A percentile compares a stretch with the other conserved stretches of the same genome.
Evolutionary conservation across 92 coral and sea anemone genomes (phyloP).

Genomic region (Micromussa lordhowensis): DNA sequence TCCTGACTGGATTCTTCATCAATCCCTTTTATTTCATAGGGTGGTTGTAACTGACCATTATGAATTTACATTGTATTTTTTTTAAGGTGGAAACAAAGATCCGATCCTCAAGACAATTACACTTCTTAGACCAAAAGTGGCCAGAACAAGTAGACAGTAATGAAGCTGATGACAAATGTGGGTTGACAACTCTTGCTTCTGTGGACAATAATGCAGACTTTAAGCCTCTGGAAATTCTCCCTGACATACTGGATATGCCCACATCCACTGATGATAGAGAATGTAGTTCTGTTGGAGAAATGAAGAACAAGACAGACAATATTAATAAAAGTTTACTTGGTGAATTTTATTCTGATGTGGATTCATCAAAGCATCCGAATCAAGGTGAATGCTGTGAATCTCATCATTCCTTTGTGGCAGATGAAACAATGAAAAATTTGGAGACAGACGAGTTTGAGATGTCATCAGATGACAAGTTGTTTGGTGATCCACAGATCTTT

Average conservation of each 20-base stretch:
- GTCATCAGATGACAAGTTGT: conserved; percentile 48
- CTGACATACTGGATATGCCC: background rate
- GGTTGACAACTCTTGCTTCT: background rate
- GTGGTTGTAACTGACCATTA: background rate
- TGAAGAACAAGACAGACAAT: background rate
- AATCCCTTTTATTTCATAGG: background rate
- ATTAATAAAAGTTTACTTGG: background rate
- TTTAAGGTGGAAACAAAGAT: conserved; percentile 9
- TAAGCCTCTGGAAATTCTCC: background rate
- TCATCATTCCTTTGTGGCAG: background rate
- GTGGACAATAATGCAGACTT: background rate
- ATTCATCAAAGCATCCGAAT: background rate
- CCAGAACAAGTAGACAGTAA: background rate
- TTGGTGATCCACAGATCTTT: conserved; percentile 28
- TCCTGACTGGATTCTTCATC: background rate
- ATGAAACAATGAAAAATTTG: background rate
- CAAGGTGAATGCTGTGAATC: background rate
- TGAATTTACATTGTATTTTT: background rate
- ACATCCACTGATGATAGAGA: background rate
- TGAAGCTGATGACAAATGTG: background rate
- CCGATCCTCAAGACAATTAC: conserved; percentile 20
- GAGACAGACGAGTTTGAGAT: conserved; percentile 18
- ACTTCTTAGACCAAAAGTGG: conserved; percentile 13
- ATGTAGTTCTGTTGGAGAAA: background rate
- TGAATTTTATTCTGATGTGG: background rate